These are phyloP conservation scores for Aphis gossypii DNA, from an alignment of 1,140 invertebrate genomes.

Conservation along the genomic window DNA sequence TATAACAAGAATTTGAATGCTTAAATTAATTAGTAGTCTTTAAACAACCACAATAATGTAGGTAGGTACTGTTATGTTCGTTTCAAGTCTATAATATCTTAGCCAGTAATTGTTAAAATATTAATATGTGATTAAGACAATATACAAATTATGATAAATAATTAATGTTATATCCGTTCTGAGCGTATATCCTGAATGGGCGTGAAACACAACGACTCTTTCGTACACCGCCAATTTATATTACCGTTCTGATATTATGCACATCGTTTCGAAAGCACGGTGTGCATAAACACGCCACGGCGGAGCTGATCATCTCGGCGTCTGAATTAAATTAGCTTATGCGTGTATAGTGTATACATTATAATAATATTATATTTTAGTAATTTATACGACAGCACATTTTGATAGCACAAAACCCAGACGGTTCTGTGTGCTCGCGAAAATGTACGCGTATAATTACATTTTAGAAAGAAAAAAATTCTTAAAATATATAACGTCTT, in stretches of 20 bases:
- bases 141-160: background rate
- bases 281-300: background rate
- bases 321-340: background rate
- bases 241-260: background rate
- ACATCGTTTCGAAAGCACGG: background rate
- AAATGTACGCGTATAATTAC: background rate
- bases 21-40: background rate
- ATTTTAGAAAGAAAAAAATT: background rate
- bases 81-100: background rate
- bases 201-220: background rate
- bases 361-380: background rate
- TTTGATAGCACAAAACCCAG: background rate
- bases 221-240: background rate
- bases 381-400: slow-evolving; percentile 14
- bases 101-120: background rate
- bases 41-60: background rate
- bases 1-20: background rate
- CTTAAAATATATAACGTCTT: background rate
- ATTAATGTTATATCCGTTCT: background rate
- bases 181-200: background rate
- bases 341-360: background rate
- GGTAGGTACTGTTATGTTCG: background rate
- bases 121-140: background rate
- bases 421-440: background rate
- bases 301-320: background rate